Base-by-base conservation (phyloP, 2,888 invertebrate species). In the Acleris holmiana region DNA sequence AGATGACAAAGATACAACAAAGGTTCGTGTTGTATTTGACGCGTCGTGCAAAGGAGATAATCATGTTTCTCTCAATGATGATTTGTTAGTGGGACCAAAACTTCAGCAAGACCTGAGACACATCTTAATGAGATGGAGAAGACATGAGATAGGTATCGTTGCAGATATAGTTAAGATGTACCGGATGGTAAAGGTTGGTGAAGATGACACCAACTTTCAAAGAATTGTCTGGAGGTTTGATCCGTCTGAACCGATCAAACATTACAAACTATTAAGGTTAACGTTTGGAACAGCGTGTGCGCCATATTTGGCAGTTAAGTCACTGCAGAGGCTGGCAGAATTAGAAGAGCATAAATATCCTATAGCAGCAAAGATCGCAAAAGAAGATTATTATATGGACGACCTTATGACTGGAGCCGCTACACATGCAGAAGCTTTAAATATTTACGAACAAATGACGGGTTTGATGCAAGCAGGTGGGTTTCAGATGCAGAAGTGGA, bases 401-500 rank as follows among this genome's bases (percentile, higher is more conserved):
- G 67, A 71, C 17, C 25, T 70, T 1, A 48, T 72, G 40, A 60
- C 68, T 1, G 68, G 69, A 15, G 67, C 69, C 47, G 69, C 69
- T n/a, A 68, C 68, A 18, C 61, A 59, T 15, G 57, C 61, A 10
- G 67, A 73, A 50, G 71, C 72, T 2, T 5, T 72, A 21, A 18
- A 58, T 6, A 68, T 71, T 15, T 69, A 67, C 19, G 49, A 68
- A 0, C 47, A 71, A 29, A 71, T 73, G 69, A 68, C 58, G 18
- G 65, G 60, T 25, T 51, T 73, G 15, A 58, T 73, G 69, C 70
- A 48, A 2, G 46, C 35, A 4, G 74, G 71, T 8, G 71, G 72
- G 1, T 72, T 73, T 8, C 21, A 68, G 17, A 46, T 73, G 6
- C 71, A 72, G 29, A 74, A 74, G 44, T 74, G 73, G 71, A 61